These are phyloP conservation scores for Holocentrus rufus DNA, from an alignment of 2,797 vertebrate species.

Conservation along the genomic window DNA sequence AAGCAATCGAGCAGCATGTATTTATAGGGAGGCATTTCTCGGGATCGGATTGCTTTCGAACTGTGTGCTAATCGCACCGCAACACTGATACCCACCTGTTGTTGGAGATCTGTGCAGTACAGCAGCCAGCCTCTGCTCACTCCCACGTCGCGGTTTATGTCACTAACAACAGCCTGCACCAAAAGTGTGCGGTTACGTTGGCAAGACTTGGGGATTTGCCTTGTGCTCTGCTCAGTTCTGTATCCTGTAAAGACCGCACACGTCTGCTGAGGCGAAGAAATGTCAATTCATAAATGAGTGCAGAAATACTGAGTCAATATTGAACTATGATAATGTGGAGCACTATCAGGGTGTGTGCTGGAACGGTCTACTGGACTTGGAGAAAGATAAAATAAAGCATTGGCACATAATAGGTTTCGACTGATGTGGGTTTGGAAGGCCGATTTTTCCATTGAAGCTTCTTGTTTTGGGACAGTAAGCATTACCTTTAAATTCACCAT, in stretches of 20 bases:
- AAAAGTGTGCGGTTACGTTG: not conserved
- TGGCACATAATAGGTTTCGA: conserved; percentile 32
- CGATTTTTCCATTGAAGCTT: not conserved
- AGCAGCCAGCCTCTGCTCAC: conserved; percentile 30
- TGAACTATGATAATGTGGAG: conserved; percentile 28
- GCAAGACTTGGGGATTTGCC: not conserved
- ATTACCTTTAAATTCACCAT: no score
- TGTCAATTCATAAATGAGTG: not conserved
- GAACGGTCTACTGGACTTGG: conserved; percentile 41
- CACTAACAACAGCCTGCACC: conserved; percentile 23
- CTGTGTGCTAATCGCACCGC: conserved; percentile 59
- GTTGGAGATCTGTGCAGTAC: conserved; percentile 66
- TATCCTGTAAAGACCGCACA: not conserved
- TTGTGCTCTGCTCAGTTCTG: not conserved
- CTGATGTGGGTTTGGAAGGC: conserved; percentile 54
- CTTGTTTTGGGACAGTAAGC: no score
- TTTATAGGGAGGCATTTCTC: conserved; percentile 85
- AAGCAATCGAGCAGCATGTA: conserved; percentile 72
- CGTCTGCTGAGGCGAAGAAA: not conserved
- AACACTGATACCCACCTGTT: conserved; percentile 80
- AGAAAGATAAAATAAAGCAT: conserved; percentile 39
- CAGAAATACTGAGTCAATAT: conserved; percentile 33
- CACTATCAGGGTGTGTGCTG: conserved; percentile 56
- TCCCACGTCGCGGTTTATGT: conserved; percentile 41
- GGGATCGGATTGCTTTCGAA: conserved; percentile 81